phyloP scores from a whole-genome alignment of 53 echinoderm and acorn worm genomes.

The Luidia sarsii region DNA sequence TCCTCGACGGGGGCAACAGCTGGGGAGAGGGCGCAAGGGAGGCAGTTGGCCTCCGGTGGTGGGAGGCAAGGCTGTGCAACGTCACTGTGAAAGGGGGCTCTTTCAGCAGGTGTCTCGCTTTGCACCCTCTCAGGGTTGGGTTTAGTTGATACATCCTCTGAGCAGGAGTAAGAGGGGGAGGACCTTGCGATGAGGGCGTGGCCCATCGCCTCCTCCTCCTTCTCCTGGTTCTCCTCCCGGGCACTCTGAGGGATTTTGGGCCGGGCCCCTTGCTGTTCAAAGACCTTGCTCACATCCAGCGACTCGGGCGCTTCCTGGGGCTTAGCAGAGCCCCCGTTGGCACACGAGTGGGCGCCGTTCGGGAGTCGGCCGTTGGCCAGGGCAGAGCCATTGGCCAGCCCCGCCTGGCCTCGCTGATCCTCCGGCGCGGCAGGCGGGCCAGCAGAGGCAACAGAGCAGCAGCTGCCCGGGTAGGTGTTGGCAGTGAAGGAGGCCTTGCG shows the following conservation, averaged over 20 bases:
- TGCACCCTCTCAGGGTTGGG: no score
- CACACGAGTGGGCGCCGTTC: slow-evolving; percentile 6
- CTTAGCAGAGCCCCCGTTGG: slow-evolving; percentile 33
- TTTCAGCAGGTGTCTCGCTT: background rate
- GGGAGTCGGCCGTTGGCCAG: slow-evolving; percentile 8
- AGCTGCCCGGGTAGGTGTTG: background rate
- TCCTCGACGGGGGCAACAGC: no score
- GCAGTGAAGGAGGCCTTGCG: background rate
- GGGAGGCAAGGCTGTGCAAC: slow-evolving; percentile 30
- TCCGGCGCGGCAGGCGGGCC: background rate
- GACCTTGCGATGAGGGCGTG: no score
- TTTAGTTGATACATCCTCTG: no score
- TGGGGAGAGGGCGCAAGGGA: no score
- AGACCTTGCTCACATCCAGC: slow-evolving; percentile 15
- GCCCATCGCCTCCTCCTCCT: no score
- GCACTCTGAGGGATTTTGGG: slow-evolving; percentile 62
- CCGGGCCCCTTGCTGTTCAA: slow-evolving; percentile 77
- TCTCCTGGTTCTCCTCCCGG: slow-evolving; percentile 1
- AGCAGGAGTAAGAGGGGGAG: no score
- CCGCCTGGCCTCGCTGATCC: background rate
- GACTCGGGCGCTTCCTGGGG: background rate
- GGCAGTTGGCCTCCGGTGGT: background rate
- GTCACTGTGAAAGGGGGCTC: no score
- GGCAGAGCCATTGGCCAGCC: background rate
- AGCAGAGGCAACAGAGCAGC: background rate